Evolutionary conservation across 2,888 invertebrate genomes (phyloP), one percentile per base, ranked within the genome.

Genomic region (Meandrusa payeni): DNA sequence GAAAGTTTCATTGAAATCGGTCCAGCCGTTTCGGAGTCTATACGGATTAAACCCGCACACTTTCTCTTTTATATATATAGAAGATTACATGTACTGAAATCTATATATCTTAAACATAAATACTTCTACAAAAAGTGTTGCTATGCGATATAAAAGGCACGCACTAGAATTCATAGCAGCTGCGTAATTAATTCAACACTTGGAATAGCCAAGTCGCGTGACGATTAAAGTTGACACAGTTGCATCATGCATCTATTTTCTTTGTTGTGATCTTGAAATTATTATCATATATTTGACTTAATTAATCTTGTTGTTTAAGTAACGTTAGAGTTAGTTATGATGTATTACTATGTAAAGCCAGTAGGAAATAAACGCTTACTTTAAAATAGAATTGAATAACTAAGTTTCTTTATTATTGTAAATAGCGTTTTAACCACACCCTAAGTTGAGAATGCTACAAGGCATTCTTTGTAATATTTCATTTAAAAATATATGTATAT

Each of bases 301-400:
- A 24, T 40, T 19, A 32, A 20, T 3, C 20, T 19, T 5, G 24
- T 7, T 23, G 2, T 10, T 31, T 2, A 41, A 41, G 9, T 26
- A 44, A 33, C 20, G 31, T 6, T 36, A 7, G 20, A 33, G 37
- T 47, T 41, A 43, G 43, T 23, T n/a, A 10, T 11, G 29, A 11
- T 32, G 15, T 15, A 40, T 19, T 23, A 15, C 5, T 24, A n/a
- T 28, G 11, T 31, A 11, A 40, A 1, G 7, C 4, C 2, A 20
- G 6, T 27, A 41, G 24, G 22, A 41, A 33, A 32, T 41, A 5
- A 7, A 7, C 9, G 39, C 39, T 23, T 15, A 31, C 6, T 13
- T 17, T 9, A 9, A 9, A 31, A 7, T 23, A 23, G 7, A n/a
- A 15, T 23, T 23, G 7, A 7, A 7, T 31, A 17, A 17, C 17